These are phyloP conservation scores for Megaleporinus macrocephalus DNA, from an alignment of 2,113 vertebrate species.

Conservation along the genomic window DNA sequence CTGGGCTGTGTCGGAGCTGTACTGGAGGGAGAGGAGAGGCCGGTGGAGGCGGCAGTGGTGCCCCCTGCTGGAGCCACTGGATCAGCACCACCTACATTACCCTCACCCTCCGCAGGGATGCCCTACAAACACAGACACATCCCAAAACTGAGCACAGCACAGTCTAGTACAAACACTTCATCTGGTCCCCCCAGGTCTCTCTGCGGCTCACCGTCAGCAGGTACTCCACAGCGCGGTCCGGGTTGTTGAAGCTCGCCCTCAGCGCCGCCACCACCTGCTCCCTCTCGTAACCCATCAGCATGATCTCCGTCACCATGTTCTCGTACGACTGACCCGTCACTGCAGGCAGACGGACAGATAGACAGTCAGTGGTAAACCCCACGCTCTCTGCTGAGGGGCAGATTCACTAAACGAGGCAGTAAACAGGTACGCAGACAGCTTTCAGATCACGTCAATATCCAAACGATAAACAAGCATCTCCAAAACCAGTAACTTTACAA, in stretches of 20 bases:
- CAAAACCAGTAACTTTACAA: too few relatives aligned
- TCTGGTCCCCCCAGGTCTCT: too few relatives aligned
- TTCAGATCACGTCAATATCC: too few relatives aligned
- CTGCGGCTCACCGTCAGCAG: conserved; percentile 86
- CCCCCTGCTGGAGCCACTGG: conserved; percentile 67
- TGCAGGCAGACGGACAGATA: conserved; percentile 54
- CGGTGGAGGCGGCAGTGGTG: conserved; percentile 51
- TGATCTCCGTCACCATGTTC: conserved; percentile 97
- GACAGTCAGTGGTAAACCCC: not conserved
- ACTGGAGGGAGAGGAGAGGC: conserved; percentile 59
- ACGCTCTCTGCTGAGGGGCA: too few relatives aligned
- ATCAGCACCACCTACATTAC: conserved; percentile 75
- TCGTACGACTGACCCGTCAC: conserved; percentile 96
- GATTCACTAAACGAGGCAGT: too few relatives aligned
- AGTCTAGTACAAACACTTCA: too few relatives aligned
- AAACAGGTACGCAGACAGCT: too few relatives aligned
- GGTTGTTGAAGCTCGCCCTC: conserved; percentile 96
- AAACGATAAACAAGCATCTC: too few relatives aligned
- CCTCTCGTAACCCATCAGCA: conserved; percentile 96
- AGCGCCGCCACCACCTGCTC: conserved; percentile 91
- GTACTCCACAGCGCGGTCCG: conserved; percentile 95
- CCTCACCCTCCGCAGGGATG: conserved; percentile 85
- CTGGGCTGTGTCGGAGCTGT: conserved; percentile 78
- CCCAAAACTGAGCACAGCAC: not conserved
- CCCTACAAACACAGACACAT: conserved; percentile 75